A percentile compares a stretch with the other conserved stretches of the same genome.
phyloP scores from a whole-genome alignment of 2,888 invertebrate species.

The Aelia acuminata region DNA sequence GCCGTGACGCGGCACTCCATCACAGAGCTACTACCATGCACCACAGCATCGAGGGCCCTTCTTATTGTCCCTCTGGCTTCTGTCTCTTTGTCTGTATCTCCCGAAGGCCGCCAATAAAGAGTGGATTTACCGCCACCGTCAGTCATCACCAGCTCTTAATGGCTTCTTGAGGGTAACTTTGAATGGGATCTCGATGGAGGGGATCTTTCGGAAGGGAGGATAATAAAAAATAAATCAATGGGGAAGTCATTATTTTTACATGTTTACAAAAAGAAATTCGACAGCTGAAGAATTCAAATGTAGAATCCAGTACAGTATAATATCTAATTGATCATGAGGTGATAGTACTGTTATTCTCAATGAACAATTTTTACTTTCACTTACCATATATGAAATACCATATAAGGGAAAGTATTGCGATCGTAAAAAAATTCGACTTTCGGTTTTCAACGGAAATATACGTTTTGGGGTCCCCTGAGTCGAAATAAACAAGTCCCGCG shows the following conservation, averaged over 20 bases:
- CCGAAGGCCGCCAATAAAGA: constrained; percentile 28
- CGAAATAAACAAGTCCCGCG: too few species aligned
- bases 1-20: constrained; percentile 1
- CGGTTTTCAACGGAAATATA: too few species aligned
- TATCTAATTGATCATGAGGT: too few species aligned
- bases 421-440: too few species aligned
- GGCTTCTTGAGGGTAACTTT: neutral
- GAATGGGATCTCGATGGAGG: neutral
- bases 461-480: too few species aligned
- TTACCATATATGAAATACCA: too few species aligned
- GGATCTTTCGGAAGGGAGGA: neutral
- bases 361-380: too few species aligned
- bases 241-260: neutral
- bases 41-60: neutral
- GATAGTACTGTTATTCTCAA: too few species aligned
- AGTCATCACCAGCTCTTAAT: constrained; percentile 4
- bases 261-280: too few species aligned
- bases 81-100: constrained; percentile 16
- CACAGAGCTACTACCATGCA: constrained; percentile 9
- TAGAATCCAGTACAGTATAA: too few species aligned
- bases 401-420: too few species aligned
- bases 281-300: too few species aligned
- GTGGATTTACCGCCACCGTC: constrained; percentile 24
- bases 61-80: neutral
- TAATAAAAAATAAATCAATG: neutral